Conservation (phyloP, 2,797 vertebrate species). For the Danio kyathit region DNA sequence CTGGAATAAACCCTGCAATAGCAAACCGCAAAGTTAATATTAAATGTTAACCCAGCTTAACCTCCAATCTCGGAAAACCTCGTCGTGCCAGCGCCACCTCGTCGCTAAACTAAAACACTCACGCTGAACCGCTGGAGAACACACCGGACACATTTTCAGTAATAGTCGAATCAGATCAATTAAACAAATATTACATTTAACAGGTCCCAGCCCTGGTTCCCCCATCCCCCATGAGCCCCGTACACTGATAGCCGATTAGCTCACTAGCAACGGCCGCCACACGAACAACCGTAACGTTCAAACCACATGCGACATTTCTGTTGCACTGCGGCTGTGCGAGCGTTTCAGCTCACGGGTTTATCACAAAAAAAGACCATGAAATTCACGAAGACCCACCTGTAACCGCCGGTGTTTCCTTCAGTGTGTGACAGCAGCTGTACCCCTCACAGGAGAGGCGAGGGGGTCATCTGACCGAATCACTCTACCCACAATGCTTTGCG, state of each 20-base stretch:
- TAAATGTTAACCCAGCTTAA: neutral
- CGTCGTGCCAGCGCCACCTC: neutral
- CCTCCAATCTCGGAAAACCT: neutral
- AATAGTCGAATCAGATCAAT: neutral
- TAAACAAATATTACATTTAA: neutral
- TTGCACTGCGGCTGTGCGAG: neutral
- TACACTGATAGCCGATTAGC: constrained; percentile 20
- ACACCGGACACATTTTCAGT: neutral
- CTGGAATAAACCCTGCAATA: neutral
- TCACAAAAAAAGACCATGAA: neutral
- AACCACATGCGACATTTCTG: neutral
- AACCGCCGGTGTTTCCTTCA: neutral
- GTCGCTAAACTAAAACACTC: neutral
- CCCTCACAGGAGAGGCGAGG: neutral
- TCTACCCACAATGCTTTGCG: constrained; percentile 36
- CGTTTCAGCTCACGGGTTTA: neutral
- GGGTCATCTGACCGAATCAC: neutral
- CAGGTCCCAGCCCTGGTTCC: neutral
- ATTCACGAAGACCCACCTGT: neutral
- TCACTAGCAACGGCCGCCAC: neutral
- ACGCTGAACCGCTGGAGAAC: neutral
- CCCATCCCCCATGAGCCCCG: constrained; percentile 28
- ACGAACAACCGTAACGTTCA: neutral
- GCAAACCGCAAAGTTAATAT: neutral
- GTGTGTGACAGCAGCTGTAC: neutral